These are phyloP conservation scores for Mycalesis mineus DNA, from an alignment of 2,888 invertebrate genomes.

Conservation along the genomic window DNA sequence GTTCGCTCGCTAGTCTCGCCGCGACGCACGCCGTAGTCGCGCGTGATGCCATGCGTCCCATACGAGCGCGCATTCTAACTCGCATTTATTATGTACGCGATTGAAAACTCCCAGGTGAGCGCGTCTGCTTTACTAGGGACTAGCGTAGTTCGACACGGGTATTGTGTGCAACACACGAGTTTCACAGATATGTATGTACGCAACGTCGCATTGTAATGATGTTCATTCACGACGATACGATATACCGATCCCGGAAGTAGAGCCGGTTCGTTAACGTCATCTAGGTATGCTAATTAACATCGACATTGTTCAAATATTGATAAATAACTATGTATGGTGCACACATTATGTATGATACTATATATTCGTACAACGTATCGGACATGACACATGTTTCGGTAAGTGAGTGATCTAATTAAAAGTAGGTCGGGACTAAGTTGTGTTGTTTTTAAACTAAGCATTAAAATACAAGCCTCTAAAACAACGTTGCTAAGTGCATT, in stretches of 20 bases:
- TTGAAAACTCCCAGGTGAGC: constrained; percentile 75
- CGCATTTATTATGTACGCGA: constrained; percentile 70
- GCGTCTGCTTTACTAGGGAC: constrained; percentile 34
- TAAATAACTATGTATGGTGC: constrained; percentile 9
- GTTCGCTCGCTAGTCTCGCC: constrained; percentile 57
- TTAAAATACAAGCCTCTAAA: neutral
- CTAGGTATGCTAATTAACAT: constrained; percentile 67
- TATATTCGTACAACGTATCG: neutral
- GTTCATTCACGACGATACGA: constrained; percentile 64
- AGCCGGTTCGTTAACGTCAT: constrained; percentile 72
- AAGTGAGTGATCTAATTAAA: neutral
- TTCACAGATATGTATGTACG: constrained; percentile 43
- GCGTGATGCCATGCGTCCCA: constrained; percentile 49
- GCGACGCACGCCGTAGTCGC: constrained; percentile 57
- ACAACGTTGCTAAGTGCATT: neutral
- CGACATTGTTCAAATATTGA: constrained; percentile 55
- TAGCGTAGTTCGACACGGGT: constrained; percentile 37
- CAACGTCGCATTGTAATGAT: constrained; percentile 58
- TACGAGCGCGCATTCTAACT: constrained; percentile 52
- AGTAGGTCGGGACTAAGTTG: neutral
- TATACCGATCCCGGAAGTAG: constrained; percentile 73
- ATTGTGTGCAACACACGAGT: constrained; percentile 34
- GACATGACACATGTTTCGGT: constrained; percentile 1
- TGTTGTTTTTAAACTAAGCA: neutral
- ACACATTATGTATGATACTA: constrained; percentile 4